Evolutionary conservation across 2,888 invertebrate genomes (phyloP).

Genomic region (Caprella mutica): DNA sequence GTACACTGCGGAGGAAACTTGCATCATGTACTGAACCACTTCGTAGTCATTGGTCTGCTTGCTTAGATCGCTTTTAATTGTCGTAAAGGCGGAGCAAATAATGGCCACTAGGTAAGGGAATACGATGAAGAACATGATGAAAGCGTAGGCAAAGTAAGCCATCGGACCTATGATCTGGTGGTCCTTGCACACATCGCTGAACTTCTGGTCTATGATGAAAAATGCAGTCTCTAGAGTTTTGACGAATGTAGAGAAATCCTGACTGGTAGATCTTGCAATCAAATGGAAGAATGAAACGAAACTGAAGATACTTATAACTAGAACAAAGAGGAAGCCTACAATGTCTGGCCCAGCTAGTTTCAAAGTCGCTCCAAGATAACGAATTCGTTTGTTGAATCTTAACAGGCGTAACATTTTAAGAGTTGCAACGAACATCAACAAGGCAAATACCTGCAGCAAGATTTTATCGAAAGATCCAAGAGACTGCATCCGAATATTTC

Average conservation of each 20-base stretch:
- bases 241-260: conserved; percentile 27
- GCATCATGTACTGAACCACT: conserved; percentile 27
- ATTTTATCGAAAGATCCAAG: conserved; percentile 35
- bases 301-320: conserved; percentile 37
- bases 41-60: conserved; percentile 30
- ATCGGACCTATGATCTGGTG: conserved; percentile 21
- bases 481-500: conserved; percentile 39
- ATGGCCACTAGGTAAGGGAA: conserved; percentile 30
- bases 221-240: conserved; percentile 21
- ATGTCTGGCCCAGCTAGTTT: conserved; percentile 38
- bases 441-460: conserved; percentile 41
- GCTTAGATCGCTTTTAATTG: conserved; percentile 19
- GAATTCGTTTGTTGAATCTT: conserved; percentile 44
- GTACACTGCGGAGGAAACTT: not conserved
- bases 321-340: conserved; percentile 41
- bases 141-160: conserved; percentile 28
- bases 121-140: conserved; percentile 28
- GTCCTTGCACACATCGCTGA: conserved; percentile 13
- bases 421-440: conserved; percentile 42
- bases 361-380: conserved; percentile 43
- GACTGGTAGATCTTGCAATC: conserved; percentile 10
- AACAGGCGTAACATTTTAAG: conserved; percentile 43
- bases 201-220: conserved; percentile 28
- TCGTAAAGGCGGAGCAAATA: conserved; percentile 25
- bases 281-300: conserved; percentile 28